Conservation (phyloP, 30 jellyfish, hydroid and myxozoan genomes). For the Hydra vulgaris region DNA sequence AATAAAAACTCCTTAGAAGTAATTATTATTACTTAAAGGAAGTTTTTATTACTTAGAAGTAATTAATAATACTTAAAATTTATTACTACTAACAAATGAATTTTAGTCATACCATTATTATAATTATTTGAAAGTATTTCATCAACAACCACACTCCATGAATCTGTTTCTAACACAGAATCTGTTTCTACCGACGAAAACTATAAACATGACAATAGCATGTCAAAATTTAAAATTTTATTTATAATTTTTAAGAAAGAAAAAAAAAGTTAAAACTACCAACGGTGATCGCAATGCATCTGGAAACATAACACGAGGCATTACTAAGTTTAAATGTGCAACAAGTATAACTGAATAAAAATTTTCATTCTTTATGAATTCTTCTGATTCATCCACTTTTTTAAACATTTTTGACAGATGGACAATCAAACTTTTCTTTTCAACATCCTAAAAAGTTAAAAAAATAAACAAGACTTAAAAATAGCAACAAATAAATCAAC, state of each 20-base stretch:
- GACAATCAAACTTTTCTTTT: background rate
- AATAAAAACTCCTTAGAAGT: too few relatives aligned
- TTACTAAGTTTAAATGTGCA: background rate
- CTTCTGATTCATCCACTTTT: background rate
- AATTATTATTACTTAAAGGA: too few relatives aligned
- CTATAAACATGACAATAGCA: too few relatives aligned
- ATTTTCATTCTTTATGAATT: background rate
- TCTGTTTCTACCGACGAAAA: too few relatives aligned
- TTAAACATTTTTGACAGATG: background rate
- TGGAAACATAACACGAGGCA: conserved; percentile 1
- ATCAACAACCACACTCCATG: conserved; percentile 1
- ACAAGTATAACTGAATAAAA: background rate
- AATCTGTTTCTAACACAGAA: background rate
- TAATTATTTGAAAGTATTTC: background rate
- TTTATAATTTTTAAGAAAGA: too few relatives aligned
- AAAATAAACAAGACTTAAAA: background rate
- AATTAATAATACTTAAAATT: too few relatives aligned
- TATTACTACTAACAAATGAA: background rate
- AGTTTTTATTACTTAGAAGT: too few relatives aligned
- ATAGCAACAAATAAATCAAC: too few relatives aligned
- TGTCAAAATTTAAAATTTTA: too few relatives aligned
- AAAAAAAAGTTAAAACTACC: background rate
- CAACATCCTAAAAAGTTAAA: background rate
- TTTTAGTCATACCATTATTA: background rate
- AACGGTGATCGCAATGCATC: background rate